phyloP scores from a whole-genome alignment of 2,888 invertebrate species.

The Ophraella communa region DNA sequence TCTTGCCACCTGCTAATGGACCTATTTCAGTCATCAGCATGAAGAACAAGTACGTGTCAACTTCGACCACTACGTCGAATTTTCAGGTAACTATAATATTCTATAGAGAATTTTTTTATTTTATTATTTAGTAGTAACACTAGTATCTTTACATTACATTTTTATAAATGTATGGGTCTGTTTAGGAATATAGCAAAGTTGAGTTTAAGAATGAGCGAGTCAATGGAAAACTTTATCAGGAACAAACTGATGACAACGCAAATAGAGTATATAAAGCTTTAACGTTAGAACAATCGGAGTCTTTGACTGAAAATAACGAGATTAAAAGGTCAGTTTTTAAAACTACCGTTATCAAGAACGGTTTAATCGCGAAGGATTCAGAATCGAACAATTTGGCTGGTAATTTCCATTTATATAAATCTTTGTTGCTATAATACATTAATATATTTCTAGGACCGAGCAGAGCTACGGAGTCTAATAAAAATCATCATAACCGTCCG shows the following conservation, averaged over 20 bases:
- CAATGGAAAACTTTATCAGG: constrained; percentile 53
- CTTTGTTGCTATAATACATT: too few relatives aligned
- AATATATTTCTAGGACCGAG: constrained; percentile 23
- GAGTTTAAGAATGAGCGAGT: constrained; percentile 43
- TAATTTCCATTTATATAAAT: constrained; percentile 28
- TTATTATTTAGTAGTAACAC: too few relatives aligned
- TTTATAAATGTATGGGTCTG: too few relatives aligned
- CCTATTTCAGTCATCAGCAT: constrained; percentile 15
- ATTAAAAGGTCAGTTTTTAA: constrained; percentile 38
- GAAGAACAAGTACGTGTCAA: constrained; percentile 29
- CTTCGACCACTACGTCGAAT: constrained; percentile 14
- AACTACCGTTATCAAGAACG: constrained; percentile 38
- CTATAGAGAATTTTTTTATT: background rate
- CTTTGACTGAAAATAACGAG: constrained; percentile 34
- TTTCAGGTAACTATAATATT: constrained; percentile 12
- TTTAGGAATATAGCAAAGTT: constrained; percentile 45
- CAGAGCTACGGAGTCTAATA: constrained; percentile 22
- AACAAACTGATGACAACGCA: constrained; percentile 60
- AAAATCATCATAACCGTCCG: constrained; percentile 45
- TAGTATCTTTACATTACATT: too few relatives aligned
- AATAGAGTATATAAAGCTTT: constrained; percentile 52
- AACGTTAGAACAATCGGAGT: constrained; percentile 40
- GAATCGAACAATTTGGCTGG: constrained; percentile 38
- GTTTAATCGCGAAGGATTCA: constrained; percentile 27
- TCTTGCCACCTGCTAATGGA: constrained; percentile 22